Evolutionary conservation across 2,113 vertebrate species (phyloP).

Genomic region (Melanerpes aurifrons): DNA sequence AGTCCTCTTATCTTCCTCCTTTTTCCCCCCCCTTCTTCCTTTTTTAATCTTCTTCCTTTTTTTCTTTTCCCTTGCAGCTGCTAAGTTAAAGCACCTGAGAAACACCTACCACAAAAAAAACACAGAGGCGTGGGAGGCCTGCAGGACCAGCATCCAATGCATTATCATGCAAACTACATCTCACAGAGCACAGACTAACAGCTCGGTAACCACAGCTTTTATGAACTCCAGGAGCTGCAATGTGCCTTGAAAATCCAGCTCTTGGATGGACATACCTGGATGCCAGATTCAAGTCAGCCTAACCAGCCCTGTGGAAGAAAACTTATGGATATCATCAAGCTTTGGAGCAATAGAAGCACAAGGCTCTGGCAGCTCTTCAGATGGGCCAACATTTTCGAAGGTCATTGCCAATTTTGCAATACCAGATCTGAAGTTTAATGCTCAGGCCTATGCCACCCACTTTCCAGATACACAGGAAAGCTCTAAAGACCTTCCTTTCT

Average conservation of each 20-base stretch:
- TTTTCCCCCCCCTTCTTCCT: background rate
- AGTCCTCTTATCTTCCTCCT: background rate
- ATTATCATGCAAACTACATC: background rate
- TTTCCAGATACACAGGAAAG: slow-evolving; percentile 8
- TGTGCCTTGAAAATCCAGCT: background rate
- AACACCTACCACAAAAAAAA: background rate
- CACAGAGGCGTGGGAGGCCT: background rate
- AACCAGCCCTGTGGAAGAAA: background rate
- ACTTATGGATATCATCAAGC: background rate
- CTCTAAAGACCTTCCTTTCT: background rate
- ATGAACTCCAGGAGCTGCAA: background rate
- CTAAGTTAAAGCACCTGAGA: background rate
- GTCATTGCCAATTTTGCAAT: background rate
- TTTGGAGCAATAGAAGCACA: background rate
- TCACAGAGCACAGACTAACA: background rate
- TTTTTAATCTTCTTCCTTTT: background rate
- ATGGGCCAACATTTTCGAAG: background rate
- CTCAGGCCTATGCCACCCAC: background rate
- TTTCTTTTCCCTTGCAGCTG: background rate
- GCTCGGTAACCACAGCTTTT: background rate
- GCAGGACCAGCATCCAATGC: fast-evolving
- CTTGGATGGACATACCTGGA: background rate
- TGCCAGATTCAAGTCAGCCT: background rate
- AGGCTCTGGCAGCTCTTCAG: background rate
- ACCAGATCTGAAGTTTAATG: background rate